A percentile compares a stretch with the other conserved stretches of the same genome.
These are phyloP conservation scores for Tiliqua scincoides DNA, from an alignment of 2,113 vertebrate species.

Conservation along the genomic window DNA sequence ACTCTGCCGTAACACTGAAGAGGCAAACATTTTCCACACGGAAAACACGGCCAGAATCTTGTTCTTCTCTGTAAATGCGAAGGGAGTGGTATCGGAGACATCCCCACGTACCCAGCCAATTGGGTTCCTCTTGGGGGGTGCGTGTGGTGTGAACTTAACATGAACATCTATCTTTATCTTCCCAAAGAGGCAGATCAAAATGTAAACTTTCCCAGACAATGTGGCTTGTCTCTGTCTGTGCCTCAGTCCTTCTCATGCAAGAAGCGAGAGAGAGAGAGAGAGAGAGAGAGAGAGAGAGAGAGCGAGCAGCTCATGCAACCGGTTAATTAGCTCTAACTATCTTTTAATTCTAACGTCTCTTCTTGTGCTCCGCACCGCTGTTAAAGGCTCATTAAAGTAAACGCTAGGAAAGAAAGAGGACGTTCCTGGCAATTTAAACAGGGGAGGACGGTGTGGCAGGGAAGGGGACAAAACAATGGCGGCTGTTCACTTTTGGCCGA, in stretches of 20 bases:
- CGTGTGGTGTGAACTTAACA: neutral
- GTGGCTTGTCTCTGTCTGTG: neutral
- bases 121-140: neutral
- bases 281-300: too few relatives aligned
- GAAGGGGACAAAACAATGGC: neutral
- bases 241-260: neutral
- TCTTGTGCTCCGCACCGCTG: neutral
- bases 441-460: too few relatives aligned
- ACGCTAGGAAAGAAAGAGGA: neutral
- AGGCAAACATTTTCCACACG: too few relatives aligned
- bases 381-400: conserved; percentile 4
- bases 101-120: neutral
- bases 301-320: neutral
- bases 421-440: neutral
- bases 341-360: conserved; percentile 17
- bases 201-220: neutral
- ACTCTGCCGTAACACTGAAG: neutral
- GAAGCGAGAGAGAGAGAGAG: neutral
- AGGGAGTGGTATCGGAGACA: neutral
- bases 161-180: neutral
- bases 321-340: conserved; percentile 20
- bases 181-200: neutral
- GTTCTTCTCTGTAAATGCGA: neutral
- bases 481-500: neutral
- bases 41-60: neutral